Conservation (phyloP, 2,113 vertebrate genomes). For the Zootoca vivipara region DNA sequence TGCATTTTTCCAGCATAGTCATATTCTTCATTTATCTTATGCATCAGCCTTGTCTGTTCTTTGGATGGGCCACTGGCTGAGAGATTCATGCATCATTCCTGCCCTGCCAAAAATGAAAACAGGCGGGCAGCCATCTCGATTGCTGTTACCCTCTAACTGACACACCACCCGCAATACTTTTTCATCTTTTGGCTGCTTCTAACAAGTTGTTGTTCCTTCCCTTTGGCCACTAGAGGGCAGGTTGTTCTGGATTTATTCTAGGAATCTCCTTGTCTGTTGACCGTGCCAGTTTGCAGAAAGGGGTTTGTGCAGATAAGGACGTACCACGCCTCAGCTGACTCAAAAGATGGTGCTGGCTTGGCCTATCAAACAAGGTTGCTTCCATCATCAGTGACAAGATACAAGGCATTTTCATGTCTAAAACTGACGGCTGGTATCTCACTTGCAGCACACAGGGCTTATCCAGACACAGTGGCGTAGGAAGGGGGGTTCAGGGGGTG, state of each 20-base stretch:
- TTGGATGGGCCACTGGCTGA: neutral
- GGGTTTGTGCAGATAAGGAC: neutral
- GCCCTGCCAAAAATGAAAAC: neutral
- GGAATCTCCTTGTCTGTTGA: neutral
- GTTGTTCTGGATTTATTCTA: neutral
- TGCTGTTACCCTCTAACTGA: too few relatives aligned
- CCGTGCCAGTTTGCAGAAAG: conserved; percentile 2
- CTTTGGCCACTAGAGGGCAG: conserved; percentile 51
- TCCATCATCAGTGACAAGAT: neutral
- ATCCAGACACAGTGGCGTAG: too few relatives aligned
- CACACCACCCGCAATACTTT: too few relatives aligned
- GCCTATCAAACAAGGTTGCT: neutral
- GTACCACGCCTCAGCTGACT: neutral
- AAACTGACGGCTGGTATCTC: neutral
- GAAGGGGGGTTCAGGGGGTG: too few relatives aligned
- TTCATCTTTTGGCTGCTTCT: neutral
- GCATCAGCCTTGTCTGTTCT: neutral
- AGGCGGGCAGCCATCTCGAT: neutral
- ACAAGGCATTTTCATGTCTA: neutral
- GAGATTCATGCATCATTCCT: neutral
- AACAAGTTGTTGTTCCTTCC: neutral
- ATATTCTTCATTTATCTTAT: neutral
- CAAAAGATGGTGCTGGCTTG: neutral
- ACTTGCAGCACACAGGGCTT: too few relatives aligned
- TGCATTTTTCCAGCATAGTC: neutral